These are phyloP conservation scores for Orthosia incerta DNA, from an alignment of 2,888 invertebrate species.

Conservation along the genomic window DNA sequence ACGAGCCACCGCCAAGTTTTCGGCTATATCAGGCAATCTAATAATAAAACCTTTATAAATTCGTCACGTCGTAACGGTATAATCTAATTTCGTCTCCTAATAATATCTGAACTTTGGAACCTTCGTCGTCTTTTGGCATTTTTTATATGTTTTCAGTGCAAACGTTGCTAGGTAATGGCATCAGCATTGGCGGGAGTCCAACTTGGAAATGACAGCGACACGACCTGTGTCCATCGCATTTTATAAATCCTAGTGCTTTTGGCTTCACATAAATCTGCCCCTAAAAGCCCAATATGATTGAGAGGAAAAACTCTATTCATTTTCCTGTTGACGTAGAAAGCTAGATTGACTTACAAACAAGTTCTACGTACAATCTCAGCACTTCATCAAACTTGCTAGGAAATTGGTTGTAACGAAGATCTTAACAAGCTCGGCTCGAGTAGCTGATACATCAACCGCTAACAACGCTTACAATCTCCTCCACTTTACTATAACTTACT, in stretches of 20 bases:
- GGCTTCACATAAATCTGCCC: constrained; percentile 15
- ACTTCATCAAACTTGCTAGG: constrained; percentile 41
- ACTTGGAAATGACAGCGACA: constrained; percentile 61
- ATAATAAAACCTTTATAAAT: constrained; percentile 66
- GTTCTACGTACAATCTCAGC: constrained; percentile 15
- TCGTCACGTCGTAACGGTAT: constrained; percentile 62
- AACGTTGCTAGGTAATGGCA: constrained; percentile 50
- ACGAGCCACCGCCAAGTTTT: constrained; percentile 47
- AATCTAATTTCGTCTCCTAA: constrained; percentile 60
- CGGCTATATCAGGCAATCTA: constrained; percentile 61
- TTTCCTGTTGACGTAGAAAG: constrained; percentile 8
- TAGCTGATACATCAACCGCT: constrained; percentile 42
- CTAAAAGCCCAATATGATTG: constrained; percentile 18
- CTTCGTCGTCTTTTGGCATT: constrained; percentile 45
- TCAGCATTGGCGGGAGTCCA: constrained; percentile 65
- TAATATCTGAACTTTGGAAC: constrained; percentile 53
- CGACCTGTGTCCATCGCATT: constrained; percentile 63
- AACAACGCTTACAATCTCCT: constrained; percentile 17
- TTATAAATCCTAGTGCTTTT: constrained; percentile 49
- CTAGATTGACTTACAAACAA: constrained; percentile 32
- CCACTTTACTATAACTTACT: constrained; percentile 4
- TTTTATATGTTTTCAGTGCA: constrained; percentile 43
- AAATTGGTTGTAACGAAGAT: constrained; percentile 40
- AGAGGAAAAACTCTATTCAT: constrained; percentile 23
- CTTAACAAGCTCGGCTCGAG: constrained; percentile 25